Evolutionary conservation across 2,888 invertebrate species (phyloP).

Genomic region (Hydroisotoma schaefferi): DNA sequence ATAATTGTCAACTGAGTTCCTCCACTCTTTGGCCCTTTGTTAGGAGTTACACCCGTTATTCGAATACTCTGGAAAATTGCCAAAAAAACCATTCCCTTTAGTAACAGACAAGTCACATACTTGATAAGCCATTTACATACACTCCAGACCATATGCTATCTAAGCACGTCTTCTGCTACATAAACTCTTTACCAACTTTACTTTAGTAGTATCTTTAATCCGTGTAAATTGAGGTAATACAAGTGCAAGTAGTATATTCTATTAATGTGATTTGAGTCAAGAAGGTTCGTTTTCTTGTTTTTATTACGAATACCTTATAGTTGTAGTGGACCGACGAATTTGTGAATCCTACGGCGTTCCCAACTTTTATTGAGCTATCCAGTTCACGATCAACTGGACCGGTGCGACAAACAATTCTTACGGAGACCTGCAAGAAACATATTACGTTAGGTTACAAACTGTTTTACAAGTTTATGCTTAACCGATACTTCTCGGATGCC

Average conservation of each 20-base stretch:
- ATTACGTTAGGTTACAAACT: too few species aligned
- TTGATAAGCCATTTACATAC: too few species aligned
- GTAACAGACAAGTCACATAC: too few species aligned
- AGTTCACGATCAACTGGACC: conserved; percentile 69
- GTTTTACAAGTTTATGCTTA: too few species aligned
- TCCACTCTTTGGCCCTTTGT: conserved; percentile 90
- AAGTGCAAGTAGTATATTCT: too few species aligned
- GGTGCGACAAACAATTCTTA: conserved; percentile 85
- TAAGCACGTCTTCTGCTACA: background rate
- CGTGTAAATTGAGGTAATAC: too few species aligned
- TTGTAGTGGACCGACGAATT: conserved; percentile 85
- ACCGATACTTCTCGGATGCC: too few species aligned
- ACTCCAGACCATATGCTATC: too few species aligned
- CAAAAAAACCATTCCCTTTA: too few species aligned
- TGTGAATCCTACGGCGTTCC: conserved; percentile 85
- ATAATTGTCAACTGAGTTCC: conserved; percentile 89
- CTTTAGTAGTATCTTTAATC: too few species aligned
- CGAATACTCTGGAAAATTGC: conserved; percentile 57
- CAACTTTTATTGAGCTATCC: conserved; percentile 79
- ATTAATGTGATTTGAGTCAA: too few species aligned
- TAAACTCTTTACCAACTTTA: background rate
- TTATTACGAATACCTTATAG: conserved; percentile 65
- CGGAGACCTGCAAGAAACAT: conserved; percentile 70
- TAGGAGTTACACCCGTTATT: conserved; percentile 73
- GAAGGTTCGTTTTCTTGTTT: too few species aligned